These are phyloP conservation scores for Himalopsyche anomala DNA, from an alignment of 2,888 invertebrate genomes.

Conservation along the genomic window DNA sequence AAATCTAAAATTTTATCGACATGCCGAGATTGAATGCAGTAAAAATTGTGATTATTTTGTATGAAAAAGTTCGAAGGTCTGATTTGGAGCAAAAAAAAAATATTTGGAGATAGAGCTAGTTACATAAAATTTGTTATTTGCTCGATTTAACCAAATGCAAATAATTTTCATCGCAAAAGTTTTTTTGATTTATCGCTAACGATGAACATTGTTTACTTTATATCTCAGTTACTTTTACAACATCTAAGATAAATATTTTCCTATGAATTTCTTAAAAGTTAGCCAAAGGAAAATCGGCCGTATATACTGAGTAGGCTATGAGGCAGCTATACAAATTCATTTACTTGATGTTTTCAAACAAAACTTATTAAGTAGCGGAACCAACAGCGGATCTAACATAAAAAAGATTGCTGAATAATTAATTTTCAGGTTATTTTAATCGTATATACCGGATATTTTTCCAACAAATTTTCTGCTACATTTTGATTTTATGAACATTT, in stretches of 20 bases:
- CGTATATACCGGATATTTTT: too few species aligned
- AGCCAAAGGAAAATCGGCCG: constrained; percentile 18
- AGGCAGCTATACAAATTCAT: constrained; percentile 12
- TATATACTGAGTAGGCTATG: background rate
- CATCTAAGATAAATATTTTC: constrained; percentile 28
- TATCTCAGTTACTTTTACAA: constrained; percentile 40
- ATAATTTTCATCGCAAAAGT: constrained; percentile 43
- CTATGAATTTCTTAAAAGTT: constrained; percentile 38
- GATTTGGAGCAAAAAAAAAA: too few species aligned
- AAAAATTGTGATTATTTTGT: too few species aligned
- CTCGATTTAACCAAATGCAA: constrained; percentile 42
- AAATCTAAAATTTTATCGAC: too few species aligned
- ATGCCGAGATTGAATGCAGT: too few species aligned
- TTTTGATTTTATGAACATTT: too few species aligned
- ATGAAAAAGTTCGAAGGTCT: too few species aligned
- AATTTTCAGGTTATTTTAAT: constrained; percentile 3
- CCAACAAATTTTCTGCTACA: too few species aligned
- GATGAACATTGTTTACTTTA: constrained; percentile 42
- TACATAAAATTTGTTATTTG: constrained; percentile 5
- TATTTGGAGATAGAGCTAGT: background rate
- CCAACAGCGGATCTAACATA: constrained; percentile 19
- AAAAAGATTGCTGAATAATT: constrained; percentile 36
- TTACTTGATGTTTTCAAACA: constrained; percentile 35
- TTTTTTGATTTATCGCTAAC: constrained; percentile 42
- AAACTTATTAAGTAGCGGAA: constrained; percentile 34